Conservation (phyloP, 2,888 invertebrate genomes). For the Phlogophora meticulosa region DNA sequence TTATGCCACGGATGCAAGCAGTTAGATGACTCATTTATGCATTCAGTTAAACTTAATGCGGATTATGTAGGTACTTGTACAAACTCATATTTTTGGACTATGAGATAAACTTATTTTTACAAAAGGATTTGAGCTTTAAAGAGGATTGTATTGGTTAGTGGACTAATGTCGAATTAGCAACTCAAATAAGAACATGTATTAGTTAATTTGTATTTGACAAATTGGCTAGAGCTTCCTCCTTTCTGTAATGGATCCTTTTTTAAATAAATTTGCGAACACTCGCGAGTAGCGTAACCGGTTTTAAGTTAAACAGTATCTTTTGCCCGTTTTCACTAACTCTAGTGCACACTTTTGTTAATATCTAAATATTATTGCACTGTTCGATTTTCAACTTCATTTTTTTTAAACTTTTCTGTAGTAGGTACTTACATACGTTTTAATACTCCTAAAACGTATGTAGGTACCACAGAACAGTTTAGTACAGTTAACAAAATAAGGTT, state of each 20-base stretch:
- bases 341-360: no score
- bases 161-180: conserved; percentile 5
- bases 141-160: background rate
- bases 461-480: no score
- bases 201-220: background rate
- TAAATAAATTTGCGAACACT: background rate
- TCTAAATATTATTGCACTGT: no score
- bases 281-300: conserved; percentile 23
- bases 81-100: background rate
- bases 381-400: no score
- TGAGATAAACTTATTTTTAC: background rate
- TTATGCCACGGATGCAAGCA: background rate
- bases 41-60: background rate
- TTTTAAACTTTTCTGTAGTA: no score
- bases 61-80: background rate
- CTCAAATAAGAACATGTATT: background rate
- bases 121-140: no score
- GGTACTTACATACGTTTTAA: no score
- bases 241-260: background rate
- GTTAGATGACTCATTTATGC: background rate
- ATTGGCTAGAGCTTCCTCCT: background rate
- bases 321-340: no score
- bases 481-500: no score
- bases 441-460: no score
- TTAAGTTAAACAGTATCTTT: conserved; percentile 29